Percentiles rank a stretch among this genome's conserved stretches.
These are phyloP conservation scores for Troides aeacus DNA, from an alignment of 2,888 invertebrate genomes.

Conservation along the genomic window DNA sequence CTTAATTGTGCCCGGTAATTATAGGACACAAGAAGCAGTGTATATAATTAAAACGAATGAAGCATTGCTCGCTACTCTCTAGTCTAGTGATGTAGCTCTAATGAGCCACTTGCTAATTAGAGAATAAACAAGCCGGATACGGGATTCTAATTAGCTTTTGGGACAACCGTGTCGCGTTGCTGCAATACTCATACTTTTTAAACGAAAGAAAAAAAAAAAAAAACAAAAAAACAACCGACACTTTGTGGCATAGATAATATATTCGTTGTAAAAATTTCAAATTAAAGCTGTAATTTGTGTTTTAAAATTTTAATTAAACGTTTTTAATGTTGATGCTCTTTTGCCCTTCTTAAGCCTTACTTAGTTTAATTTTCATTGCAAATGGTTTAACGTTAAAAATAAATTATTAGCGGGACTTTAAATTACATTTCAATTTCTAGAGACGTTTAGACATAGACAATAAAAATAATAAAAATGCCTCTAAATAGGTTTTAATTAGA, in stretches of 20 bases:
- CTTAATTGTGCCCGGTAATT: slow-evolving; percentile 72
- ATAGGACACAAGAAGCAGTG: slow-evolving; percentile 63
- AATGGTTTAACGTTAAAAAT: background rate
- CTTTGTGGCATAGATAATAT: slow-evolving; percentile 20
- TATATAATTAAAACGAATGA: slow-evolving; percentile 78
- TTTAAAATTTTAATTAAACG: background rate
- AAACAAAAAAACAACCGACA: slow-evolving; percentile 7
- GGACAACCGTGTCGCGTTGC: slow-evolving; percentile 52
- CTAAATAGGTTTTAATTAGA: no score
- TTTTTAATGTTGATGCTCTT: background rate
- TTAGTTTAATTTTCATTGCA: slow-evolving; percentile 2
- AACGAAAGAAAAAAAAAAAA: slow-evolving; percentile 20
- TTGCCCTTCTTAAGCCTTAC: background rate
- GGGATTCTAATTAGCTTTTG: slow-evolving; percentile 77
- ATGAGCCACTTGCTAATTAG: slow-evolving; percentile 77
- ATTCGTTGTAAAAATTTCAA: background rate
- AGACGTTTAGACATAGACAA: background rate
- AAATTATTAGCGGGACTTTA: slow-evolving; percentile 1
- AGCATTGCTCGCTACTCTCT: slow-evolving; percentile 58
- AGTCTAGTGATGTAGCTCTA: slow-evolving; percentile 72
- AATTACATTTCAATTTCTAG: slow-evolving; percentile 1
- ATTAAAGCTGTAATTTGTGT: background rate
- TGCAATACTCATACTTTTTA: slow-evolving; percentile 29
- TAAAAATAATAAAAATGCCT: background rate
- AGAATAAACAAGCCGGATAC: slow-evolving; percentile 75